phyloP scores from a whole-genome alignment of 2,113 vertebrate genomes.

The Talpa occidentalis region DNA sequence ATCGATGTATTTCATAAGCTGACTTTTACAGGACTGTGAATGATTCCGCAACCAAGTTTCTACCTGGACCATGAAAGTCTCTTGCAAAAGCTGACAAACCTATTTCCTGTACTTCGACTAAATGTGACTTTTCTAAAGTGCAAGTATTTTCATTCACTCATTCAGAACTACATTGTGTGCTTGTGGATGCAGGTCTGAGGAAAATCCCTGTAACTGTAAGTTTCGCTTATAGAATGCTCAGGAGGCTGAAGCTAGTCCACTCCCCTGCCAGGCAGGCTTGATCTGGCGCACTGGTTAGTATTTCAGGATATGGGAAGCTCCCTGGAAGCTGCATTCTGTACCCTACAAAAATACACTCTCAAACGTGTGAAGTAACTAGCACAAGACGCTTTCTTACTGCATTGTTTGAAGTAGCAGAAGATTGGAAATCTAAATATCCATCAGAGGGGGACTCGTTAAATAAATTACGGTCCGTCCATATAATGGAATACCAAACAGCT shows the following conservation, averaged over 20 bases:
- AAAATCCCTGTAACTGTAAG: background rate
- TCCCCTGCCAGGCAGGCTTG: background rate
- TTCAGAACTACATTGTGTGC: background rate
- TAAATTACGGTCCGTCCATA: conserved; percentile 59
- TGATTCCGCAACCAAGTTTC: background rate
- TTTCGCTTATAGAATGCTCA: background rate
- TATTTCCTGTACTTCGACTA: background rate
- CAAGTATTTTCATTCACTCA: background rate
- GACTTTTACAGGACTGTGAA: background rate
- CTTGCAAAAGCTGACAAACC: background rate
- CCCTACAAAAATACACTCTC: background rate
- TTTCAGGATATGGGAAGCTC: background rate
- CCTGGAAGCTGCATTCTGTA: no score
- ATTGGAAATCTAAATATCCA: conserved; percentile 61
- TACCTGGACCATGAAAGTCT: background rate
- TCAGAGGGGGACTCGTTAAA: conserved; percentile 60
- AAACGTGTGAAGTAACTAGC: background rate
- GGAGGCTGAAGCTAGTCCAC: background rate
- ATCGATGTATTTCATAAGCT: background rate
- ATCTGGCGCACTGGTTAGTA: background rate
- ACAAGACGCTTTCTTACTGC: background rate
- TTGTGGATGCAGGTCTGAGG: background rate
- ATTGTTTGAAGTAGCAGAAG: conserved; percentile 51
- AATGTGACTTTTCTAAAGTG: background rate
- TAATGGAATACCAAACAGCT: conserved; percentile 66